A percentile compares a stretch with the other conserved stretches of the same genome.
These are phyloP conservation scores for Anguilla obscura DNA, from an alignment of 2,797 vertebrate genomes.

Conservation along the genomic window DNA sequence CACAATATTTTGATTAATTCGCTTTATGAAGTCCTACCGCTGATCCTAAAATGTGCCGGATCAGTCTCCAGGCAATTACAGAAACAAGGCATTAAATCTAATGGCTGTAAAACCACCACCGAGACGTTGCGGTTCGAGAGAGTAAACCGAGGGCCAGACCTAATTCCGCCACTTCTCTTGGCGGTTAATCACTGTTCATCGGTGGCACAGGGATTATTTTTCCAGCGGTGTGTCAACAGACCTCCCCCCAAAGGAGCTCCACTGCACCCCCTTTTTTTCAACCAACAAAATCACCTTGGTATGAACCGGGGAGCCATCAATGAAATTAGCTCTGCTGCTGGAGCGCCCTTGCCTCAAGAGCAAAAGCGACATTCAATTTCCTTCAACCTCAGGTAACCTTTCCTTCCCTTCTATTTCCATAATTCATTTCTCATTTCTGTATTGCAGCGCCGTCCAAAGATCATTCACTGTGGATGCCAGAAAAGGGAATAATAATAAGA, in stretches of 20 bases:
- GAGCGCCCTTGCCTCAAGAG: background rate
- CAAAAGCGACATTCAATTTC: background rate
- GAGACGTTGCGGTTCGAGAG: background rate
- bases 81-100: background rate
- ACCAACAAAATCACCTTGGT: background rate
- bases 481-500: background rate
- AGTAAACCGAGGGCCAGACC: background rate
- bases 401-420: no score
- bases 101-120: background rate
- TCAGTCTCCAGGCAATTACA: background rate
- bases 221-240: background rate
- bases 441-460: background rate
- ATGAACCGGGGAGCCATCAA: background rate
- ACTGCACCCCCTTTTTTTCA: background rate
- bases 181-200: background rate
- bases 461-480: background rate
- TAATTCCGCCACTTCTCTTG: background rate
- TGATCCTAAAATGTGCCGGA: background rate
- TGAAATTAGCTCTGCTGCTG: background rate
- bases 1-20: background rate
- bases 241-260: background rate
- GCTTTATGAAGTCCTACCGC: background rate
- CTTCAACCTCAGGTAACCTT: background rate
- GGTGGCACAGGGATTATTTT: background rate
- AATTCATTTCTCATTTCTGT: background rate